Base-by-base conservation (phyloP, 2,113 vertebrate genomes). In the Glareola pratincola region DNA sequence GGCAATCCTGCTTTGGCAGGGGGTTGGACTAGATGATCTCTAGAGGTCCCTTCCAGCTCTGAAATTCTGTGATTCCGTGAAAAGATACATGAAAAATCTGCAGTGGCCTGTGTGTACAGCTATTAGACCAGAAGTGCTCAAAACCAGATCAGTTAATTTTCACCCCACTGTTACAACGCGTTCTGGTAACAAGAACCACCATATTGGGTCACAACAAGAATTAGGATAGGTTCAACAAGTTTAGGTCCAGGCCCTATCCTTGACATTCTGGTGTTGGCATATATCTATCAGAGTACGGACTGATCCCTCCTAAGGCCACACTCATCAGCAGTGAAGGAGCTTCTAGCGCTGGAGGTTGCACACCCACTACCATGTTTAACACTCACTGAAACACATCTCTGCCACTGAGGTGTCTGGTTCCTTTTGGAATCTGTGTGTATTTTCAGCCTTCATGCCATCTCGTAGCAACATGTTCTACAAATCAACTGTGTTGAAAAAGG, bases 371-470 rank as follows among this genome's bases (percentile, higher is more conserved):
- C 60, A 24, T 1, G 3, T 89, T 81, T 77, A 71, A 41, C 7
- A 77, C n/a, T 37, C 34, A 41, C 36, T 74, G 60, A 84, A 95
- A 84, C 23, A 41, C 60, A 50, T 71, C 51, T 86, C 64, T 67
- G 68, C 51, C 37, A 87, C 69, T 37, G 85, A 92, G 81, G 81
- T 92, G 74, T 95, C 96, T 85, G 69, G 51, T 96, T 95, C 85
- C 90, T 90, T 75, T 81, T 63, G 88, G 88, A 94, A 94, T 95
- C 88, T 63, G 60, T 87, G 69, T 95, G 27, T 95, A 54, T 92
- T 96, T 96, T 96, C 92, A 90, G 92, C 69, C 85, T 85, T 72
- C 88, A 88, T 90, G 92, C 37, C 74, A 96, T 94, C 94, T 94
- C 48, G 0, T 94, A 96, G 96, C 94, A 97, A 95, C 90, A 54